Base-by-base conservation (phyloP, 2,888 invertebrate genomes). In the Heliconius ismenius region DNA sequence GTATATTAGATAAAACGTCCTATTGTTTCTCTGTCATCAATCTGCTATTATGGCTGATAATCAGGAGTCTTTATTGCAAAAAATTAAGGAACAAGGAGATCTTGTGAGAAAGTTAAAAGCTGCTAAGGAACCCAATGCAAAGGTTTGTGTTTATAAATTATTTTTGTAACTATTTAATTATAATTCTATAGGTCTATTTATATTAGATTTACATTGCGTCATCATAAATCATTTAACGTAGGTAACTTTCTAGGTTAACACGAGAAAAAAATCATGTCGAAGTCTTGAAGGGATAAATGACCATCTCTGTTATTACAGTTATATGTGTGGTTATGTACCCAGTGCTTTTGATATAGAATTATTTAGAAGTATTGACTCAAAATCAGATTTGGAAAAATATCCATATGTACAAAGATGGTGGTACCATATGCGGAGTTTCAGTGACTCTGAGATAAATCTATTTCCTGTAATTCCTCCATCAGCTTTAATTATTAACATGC, bases 41-140 rank as follows among this genome's bases (percentile, higher is more conserved):
- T 49, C 62, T 60, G 15, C 75, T 76, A 82, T 64, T 80, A 94
- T 94, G 93, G 88, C 92, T 81, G 91, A 91, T 79, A 83, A 83
- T 80, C 90, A 91, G 85, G 92, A 92, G 83, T 73, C 81, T 79
- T 83, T 94, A 80, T 83, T 89, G 77, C 87, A 89, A 81, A 89
- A 92, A 90, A 93, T 94, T 77, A 90, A 93, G 86, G 92, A 92
- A 85, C 98, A 98, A 91, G 98, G 97, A 81, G 97, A 98, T 88
- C 89, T 97, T 83, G 97, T 98, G 73, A 95, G 98, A 85, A 96
- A 96, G 92, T 92, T 98, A 80, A 98, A 98, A 93, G 95, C 96
- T 81, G 96, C 96, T 49, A 97, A 97, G 91, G 97, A 97, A 90
- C 95, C 96, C 74, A 96, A 95, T 88, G 96, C 96, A 82, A 96